These are phyloP conservation scores for Pycnonotus jocosus DNA, from an alignment of 2,113 vertebrate genomes.

Conservation along the genomic window DNA sequence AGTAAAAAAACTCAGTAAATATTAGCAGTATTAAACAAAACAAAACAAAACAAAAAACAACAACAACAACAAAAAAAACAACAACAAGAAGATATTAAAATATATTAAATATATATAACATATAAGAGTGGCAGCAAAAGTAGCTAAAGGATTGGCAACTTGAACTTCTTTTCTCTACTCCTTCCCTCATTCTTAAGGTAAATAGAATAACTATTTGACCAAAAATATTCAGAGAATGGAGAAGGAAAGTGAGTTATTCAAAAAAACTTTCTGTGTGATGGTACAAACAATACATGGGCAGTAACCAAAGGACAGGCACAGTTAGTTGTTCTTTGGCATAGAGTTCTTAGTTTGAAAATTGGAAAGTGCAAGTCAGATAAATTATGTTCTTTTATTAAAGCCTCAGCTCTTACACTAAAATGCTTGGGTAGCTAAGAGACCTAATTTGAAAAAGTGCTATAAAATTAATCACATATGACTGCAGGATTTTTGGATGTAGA, in stretches of 20 bases:
- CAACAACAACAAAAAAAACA: background rate
- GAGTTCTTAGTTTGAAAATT: background rate
- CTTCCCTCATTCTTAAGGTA: background rate
- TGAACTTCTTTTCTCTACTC: background rate
- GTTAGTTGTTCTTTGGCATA: background rate
- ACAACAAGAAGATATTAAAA: background rate
- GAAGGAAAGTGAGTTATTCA: background rate
- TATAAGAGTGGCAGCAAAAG: background rate
- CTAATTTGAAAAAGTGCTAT: background rate
- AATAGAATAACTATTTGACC: background rate
- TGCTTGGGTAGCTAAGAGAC: background rate
- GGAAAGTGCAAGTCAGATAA: background rate
- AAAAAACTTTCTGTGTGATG: background rate
- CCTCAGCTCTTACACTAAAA: background rate
- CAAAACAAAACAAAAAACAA: background rate
- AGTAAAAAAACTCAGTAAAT: background rate
- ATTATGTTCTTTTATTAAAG: background rate
- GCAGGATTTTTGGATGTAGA: background rate
- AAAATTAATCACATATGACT: background rate
- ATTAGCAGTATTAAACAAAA: background rate
- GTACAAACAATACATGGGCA: background rate
- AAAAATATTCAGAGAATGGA: background rate
- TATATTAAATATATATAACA: background rate
- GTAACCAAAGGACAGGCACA: background rate
- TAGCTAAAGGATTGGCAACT: background rate